Conservation (phyloP, 2,113 vertebrate species). For the Catharus minimus region DNA sequence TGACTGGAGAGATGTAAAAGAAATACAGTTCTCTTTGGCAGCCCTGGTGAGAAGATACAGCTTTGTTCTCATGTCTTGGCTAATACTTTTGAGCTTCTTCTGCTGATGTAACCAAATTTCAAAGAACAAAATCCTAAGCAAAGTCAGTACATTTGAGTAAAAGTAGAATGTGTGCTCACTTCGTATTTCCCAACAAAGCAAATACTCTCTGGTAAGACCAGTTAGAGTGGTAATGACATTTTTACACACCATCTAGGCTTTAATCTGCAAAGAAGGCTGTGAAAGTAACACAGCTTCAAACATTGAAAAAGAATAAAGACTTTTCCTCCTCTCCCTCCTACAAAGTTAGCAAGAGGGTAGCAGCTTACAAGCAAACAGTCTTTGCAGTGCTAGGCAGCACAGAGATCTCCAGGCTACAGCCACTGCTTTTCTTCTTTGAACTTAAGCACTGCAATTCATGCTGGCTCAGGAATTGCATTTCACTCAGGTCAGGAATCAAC, state of each 20-base stretch:
- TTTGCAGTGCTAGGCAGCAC: not conserved
- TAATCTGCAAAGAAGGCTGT: not conserved
- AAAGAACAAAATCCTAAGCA: not conserved
- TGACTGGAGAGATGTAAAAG: not conserved
- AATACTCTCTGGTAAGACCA: not conserved
- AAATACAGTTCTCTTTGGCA: fast-evolving
- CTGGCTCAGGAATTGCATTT: not conserved
- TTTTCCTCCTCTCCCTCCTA: not conserved
- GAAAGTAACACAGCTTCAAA: not conserved
- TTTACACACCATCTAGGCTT: not conserved
- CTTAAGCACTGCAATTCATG: not conserved
- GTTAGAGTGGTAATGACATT: not conserved
- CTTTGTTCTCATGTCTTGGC: not conserved
- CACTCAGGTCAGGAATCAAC: not conserved
- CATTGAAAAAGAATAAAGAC: not conserved
- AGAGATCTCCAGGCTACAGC: not conserved
- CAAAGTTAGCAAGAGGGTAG: not conserved
- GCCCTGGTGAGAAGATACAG: not conserved
- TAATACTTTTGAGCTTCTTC: not conserved
- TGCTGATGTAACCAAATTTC: not conserved
- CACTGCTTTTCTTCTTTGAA: not conserved
- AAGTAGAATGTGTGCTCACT: not conserved
- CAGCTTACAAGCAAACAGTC: not conserved
- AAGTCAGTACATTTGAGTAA: not conserved
- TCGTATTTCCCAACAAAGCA: not conserved